A percentile compares a stretch with the other conserved stretches of the same genome.
Conservation (phyloP, 37 sponge, comb jelly and placozoan genomes). For the Mnemiopsis leidyi region DNA sequence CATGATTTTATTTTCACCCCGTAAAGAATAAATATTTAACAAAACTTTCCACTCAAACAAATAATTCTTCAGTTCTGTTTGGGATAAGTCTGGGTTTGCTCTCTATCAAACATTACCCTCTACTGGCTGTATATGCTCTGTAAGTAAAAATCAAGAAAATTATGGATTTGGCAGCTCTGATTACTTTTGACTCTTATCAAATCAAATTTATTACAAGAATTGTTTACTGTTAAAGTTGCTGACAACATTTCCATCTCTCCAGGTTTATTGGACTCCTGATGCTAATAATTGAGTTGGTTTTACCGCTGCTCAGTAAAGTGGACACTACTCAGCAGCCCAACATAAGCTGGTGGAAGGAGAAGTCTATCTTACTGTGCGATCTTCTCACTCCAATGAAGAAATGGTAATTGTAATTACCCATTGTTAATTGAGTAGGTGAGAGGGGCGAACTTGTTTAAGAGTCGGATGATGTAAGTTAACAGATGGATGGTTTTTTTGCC, state of each 20-base stretch:
- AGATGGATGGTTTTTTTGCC: no score
- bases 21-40: no score
- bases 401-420: no score
- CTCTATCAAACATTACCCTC: neutral
- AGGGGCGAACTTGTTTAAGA: no score
- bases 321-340: neutral
- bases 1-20: no score
- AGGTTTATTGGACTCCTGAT: neutral
- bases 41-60: no score
- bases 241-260: neutral
- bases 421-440: no score
- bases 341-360: neutral
- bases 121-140: neutral
- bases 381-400: neutral
- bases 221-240: no score
- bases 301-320: neutral
- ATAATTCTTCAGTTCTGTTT: neutral
- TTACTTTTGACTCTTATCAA: neutral
- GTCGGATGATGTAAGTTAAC: no score
- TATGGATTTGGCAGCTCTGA: neutral
- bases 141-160: constrained; percentile 13
- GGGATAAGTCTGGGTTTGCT: neutral
- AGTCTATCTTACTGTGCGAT: neutral
- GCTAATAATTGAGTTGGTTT: neutral
- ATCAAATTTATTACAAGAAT: neutral